These are phyloP conservation scores for Ormia ochracea DNA, from an alignment of 2,888 invertebrate species.

Conservation along the genomic window DNA sequence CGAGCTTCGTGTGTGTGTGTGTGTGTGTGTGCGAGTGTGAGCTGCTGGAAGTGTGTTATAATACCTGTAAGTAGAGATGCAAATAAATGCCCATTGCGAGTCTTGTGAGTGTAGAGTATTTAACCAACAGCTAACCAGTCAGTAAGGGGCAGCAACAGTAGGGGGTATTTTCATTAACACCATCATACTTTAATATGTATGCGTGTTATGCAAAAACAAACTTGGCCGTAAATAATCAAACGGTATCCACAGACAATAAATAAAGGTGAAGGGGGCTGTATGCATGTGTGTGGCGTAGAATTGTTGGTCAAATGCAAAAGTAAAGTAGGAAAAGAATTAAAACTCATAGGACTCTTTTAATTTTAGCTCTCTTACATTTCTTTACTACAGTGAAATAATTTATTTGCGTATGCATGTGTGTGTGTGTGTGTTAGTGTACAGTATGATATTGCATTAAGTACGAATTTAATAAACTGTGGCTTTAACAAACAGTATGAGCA, in stretches of 20 bases:
- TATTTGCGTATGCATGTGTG: background rate
- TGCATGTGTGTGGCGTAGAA: background rate
- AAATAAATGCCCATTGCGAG: background rate
- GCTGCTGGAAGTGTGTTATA: background rate
- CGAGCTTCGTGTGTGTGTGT: background rate
- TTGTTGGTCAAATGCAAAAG: background rate
- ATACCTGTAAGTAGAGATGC: conserved; percentile 24
- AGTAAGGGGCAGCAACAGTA: conserved; percentile 6
- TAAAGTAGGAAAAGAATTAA: background rate
- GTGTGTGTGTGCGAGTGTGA: background rate
- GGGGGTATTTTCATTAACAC: conserved; percentile 51
- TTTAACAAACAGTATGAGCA: conserved; percentile 4
- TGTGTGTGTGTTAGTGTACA: background rate
- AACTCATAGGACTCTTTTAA: background rate
- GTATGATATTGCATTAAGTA: conserved; percentile 60
- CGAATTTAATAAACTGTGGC: conserved; percentile 63
- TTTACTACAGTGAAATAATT: background rate
- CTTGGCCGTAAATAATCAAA: conserved; percentile 31
- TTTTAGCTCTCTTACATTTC: background rate
- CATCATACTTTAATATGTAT: conserved; percentile 8
- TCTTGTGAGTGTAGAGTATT: conserved; percentile 54
- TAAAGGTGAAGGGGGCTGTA: background rate
- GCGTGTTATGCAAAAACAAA: conserved; percentile 22
- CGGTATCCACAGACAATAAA: conserved; percentile 31
- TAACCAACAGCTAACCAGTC: conserved; percentile 51